A percentile compares a stretch with the other conserved stretches of the same genome.
These are phyloP conservation scores for Scaptomyza reducta DNA, from an alignment of 2,888 invertebrate species.

Conservation along the genomic window DNA sequence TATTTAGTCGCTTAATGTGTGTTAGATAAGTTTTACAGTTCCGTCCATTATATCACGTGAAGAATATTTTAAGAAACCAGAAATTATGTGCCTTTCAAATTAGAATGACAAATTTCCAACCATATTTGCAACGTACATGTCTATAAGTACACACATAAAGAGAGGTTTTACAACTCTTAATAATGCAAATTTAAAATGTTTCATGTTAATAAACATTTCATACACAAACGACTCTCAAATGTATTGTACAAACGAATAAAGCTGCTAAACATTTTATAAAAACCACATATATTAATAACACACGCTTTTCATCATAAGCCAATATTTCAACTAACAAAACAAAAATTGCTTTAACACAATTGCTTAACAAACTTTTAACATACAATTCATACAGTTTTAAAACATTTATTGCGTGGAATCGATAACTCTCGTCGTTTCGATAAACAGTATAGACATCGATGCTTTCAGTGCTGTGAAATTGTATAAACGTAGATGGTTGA, in stretches of 20 bases:
- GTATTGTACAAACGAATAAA: constrained; percentile 53
- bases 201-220: constrained; percentile 38
- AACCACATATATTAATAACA: too few relatives aligned
- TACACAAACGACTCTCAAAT: constrained; percentile 67
- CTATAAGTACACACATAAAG: constrained; percentile 30
- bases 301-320: too few relatives aligned
- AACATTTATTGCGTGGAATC: background rate
- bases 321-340: background rate
- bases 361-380: too few relatives aligned
- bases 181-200: constrained; percentile 1
- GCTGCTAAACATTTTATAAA: constrained; percentile 27
- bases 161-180: constrained; percentile 20
- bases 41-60: constrained; percentile 5
- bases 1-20: constrained; percentile 32
- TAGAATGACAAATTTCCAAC: constrained; percentile 16
- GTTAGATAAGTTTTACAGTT: constrained; percentile 32
- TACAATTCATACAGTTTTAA: background rate
- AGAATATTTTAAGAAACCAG: constrained; percentile 23
- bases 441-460: constrained; percentile 9
- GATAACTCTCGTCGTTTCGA: constrained; percentile 17
- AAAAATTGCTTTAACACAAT: too few relatives aligned
- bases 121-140: constrained; percentile 22
- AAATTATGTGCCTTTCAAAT: constrained; percentile 60
- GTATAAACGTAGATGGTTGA: constrained; percentile 6
- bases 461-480: constrained; percentile 52